Evolutionary conservation across 2,888 invertebrate genomes (phyloP), one percentile per base, ranked within the genome.

Genomic region (Atrina japonica): DNA sequence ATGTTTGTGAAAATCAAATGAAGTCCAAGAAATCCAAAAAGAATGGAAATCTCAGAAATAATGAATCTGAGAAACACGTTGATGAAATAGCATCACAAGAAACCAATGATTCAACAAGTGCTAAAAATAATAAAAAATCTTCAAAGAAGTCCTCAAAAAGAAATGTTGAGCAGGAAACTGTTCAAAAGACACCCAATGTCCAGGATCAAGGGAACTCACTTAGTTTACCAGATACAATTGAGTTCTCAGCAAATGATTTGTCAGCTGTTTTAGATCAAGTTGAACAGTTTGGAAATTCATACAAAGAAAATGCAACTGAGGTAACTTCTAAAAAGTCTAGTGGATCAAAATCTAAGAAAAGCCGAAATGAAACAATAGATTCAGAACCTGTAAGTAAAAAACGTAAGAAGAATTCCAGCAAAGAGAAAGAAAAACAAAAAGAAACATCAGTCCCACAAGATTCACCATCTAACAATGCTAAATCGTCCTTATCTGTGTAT

Each of bases 221-320:
- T 18, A 60, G 67, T 27, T 78, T 88, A 49, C 86, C 88, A 6
- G 88, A 87, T 30, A 83, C 78, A 49, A 86, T 88, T 25, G 85
- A 80, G 29, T 88, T 89, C 70, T 77, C 80, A 52, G 88, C 83
- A 63, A 86, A 80, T 65, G 87, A 89, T 50, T 64, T 89, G 27
- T 80, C 78, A 6, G 86, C 83, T 66, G 88, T 89, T 2, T 72
- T 89, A n/a, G 88, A 88, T 66, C 88, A 88, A 63, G 87, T 88
- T 14, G 89, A 89, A 73, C 83, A 83, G 35, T 76, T 85, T 40
- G 83, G 81, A 9, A 71, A 55, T 47, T 61, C 72, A 14, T 65
- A 58, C 25, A 66, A 74, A 1, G 78, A 74, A 27, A 71, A 59
- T 52, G 64, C 76, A 29, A 27, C 40, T 29, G 61, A 50, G 14